Conservation (phyloP, 2,888 invertebrate species). For the Lycia hirtaria region DNA sequence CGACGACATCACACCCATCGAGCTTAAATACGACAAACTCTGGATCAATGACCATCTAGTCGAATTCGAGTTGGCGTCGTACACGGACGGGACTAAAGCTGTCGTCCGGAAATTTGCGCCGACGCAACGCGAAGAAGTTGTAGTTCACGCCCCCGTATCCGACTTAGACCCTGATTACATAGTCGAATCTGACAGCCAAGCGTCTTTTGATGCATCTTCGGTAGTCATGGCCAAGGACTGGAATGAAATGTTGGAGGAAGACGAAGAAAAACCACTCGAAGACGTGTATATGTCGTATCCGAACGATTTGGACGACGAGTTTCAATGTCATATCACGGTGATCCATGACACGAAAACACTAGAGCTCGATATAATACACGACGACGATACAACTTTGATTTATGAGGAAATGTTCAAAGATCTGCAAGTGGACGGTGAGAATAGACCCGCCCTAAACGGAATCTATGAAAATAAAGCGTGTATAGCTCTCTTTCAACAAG, state of each 20-base stretch:
- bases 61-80: constrained; percentile 72
- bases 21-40: constrained; percentile 67
- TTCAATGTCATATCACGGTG: constrained; percentile 64
- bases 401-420: constrained; percentile 80
- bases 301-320: constrained; percentile 52
- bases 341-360: constrained; percentile 62
- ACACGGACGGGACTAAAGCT: constrained; percentile 66
- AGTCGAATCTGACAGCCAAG: constrained; percentile 52
- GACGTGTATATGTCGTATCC: constrained; percentile 55
- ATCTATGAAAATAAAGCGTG: constrained; percentile 85
- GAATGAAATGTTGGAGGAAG: constrained; percentile 65
- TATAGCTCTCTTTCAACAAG: constrained; percentile 85
- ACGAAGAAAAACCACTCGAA: constrained; percentile 46
- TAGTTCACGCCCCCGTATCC: constrained; percentile 29
- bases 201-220: constrained; percentile 51
- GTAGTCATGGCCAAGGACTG: constrained; percentile 58
- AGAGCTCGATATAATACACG: constrained; percentile 66
- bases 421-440: constrained; percentile 73
- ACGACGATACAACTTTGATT: constrained; percentile 66
- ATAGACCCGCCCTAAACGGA: constrained; percentile 72
- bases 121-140: not conserved
- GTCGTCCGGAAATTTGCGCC: constrained; percentile 58
- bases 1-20: constrained; percentile 63
- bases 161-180: constrained; percentile 70
- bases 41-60: constrained; percentile 80